Conservation (phyloP, 2,113 vertebrate species). For the Poeciliopsis retropinna region DNA sequence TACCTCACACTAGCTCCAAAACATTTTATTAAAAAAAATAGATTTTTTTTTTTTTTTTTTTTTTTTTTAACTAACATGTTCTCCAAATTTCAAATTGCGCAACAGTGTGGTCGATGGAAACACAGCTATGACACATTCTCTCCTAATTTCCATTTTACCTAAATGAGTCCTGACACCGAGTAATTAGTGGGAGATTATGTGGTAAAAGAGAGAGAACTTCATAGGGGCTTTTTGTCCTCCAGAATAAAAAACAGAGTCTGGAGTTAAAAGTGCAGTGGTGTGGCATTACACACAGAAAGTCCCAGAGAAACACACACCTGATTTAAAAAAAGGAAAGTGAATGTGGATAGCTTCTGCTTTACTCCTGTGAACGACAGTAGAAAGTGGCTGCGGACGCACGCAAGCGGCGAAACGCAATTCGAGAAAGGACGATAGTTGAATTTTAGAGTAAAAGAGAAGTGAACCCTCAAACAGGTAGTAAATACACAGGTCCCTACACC, state of each 20-base stretch:
- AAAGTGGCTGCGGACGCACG: neutral
- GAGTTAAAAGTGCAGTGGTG: neutral
- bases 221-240: neutral
- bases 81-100: too few species aligned
- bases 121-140: neutral
- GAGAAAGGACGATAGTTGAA: conserved; percentile 5
- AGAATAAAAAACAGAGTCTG: too few species aligned
- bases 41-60: too few species aligned
- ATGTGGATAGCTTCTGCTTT: conserved; percentile 8
- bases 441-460: conserved; percentile 35
- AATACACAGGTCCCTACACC: neutral
- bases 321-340: conserved; percentile 24
- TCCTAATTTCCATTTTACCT: neutral
- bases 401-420: conserved; percentile 6
- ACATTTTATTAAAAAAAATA: too few species aligned
- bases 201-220: neutral
- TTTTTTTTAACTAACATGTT: too few species aligned
- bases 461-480: neutral
- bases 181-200: conserved; percentile 9
- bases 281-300: neutral
- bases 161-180: neutral
- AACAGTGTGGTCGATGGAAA: too few species aligned
- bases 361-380: neutral
- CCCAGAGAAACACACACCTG: conserved; percentile 1
- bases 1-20: too few species aligned